phyloP scores from a whole-genome alignment of 2,888 invertebrate genomes.

The Geophilus truncorum region DNA sequence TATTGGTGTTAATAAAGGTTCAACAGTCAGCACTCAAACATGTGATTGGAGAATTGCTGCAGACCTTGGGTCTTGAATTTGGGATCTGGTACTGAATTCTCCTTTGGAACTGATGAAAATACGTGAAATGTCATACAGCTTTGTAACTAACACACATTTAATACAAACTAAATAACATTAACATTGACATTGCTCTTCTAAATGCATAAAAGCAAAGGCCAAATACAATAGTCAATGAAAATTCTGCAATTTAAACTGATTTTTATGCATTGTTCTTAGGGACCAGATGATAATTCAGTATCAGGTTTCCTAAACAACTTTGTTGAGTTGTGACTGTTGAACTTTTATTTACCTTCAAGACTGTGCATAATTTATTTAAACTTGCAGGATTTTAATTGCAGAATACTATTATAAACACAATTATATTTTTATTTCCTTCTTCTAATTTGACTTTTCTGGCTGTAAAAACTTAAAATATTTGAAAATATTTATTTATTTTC shows the following conservation, averaged over 20 bases:
- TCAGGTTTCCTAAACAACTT: background rate
- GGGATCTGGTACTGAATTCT: background rate
- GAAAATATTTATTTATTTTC: background rate
- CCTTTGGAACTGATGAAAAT: background rate
- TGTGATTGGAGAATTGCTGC: background rate
- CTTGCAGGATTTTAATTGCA: background rate
- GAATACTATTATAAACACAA: background rate
- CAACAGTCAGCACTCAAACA: background rate
- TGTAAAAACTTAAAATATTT: too few relatives aligned
- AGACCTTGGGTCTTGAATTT: background rate
- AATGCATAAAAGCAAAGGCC: background rate
- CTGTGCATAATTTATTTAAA: background rate
- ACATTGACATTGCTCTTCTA: too few relatives aligned
- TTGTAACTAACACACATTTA: background rate
- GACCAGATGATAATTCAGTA: background rate
- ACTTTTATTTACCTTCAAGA: background rate
- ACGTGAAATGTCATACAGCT: background rate
- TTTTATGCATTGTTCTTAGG: background rate
- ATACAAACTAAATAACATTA: too few relatives aligned
- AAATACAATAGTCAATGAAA: background rate
- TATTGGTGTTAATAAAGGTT: background rate
- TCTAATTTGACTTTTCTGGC: too few relatives aligned
- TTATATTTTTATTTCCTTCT: background rate
- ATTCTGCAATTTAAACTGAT: background rate
- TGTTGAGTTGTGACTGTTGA: background rate